Evolutionary conservation across 2,797 vertebrate genomes (phyloP).

Genomic region (Gastrophryne carolinensis): DNA sequence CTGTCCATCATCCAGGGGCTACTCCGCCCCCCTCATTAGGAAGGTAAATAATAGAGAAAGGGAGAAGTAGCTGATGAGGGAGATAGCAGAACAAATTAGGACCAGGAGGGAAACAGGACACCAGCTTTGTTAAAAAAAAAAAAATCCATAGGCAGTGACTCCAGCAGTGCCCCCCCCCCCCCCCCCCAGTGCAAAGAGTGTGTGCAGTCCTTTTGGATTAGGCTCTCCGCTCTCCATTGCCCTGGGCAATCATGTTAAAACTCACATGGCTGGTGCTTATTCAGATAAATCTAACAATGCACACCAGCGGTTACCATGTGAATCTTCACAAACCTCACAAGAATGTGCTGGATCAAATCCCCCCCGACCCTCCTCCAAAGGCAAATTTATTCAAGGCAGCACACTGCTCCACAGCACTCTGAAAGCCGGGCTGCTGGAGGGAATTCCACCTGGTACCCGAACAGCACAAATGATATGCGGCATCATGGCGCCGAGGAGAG

Average conservation of each 20-base stretch:
- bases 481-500: conserved; percentile 63
- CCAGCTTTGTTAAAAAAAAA: conserved; percentile 62
- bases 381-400: conserved; percentile 90
- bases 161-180: conserved; percentile 56
- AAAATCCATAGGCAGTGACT: conserved; percentile 64
- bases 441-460: conserved; percentile 74
- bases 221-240: conserved; percentile 78
- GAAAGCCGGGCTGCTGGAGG: conserved; percentile 73
- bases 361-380: conserved; percentile 79
- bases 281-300: conserved; percentile 93
- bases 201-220: conserved; percentile 79
- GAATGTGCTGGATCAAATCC: conserved; percentile 97
- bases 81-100: conserved; percentile 86
- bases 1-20: conserved; percentile 85
- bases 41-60: conserved; percentile 97
- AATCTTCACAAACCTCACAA: conserved; percentile 92
- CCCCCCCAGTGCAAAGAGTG: conserved; percentile 65
- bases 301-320: conserved; percentile 95
- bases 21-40: conserved; percentile 97
- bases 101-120: conserved; percentile 82
- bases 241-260: conserved; percentile 90
- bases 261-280: conserved; percentile 91
- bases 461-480: conserved; percentile 76
- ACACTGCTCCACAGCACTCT: conserved; percentile 80
- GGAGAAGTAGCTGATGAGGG: conserved; percentile 80